Conservation (phyloP, 2,797 vertebrate genomes). For the Astyanax mexicanus region DNA sequence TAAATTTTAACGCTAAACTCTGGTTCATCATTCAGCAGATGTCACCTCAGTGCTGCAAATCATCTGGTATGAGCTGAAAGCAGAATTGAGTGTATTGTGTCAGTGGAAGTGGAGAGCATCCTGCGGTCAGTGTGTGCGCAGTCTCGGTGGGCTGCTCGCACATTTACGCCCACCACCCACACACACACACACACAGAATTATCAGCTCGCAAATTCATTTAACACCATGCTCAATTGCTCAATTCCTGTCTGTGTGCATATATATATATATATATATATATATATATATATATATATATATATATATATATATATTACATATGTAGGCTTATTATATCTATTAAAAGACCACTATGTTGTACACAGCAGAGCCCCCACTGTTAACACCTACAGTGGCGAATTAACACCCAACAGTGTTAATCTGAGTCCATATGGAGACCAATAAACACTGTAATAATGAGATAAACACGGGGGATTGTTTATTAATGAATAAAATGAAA, state of each 20-base stretch:
- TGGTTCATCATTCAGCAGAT: not conserved
- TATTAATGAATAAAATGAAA: too few relatives aligned
- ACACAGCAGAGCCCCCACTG: not conserved
- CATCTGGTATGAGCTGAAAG: not conserved
- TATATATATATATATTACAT: too few relatives aligned
- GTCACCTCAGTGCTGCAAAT: not conserved
- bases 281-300: too few relatives aligned
- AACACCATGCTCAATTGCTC: not conserved
- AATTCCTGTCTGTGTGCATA: not conserved
- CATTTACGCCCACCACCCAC: constrained; percentile 51
- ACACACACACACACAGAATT: constrained; percentile 7
- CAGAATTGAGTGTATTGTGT: not conserved
- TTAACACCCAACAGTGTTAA: not conserved
- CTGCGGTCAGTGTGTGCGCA: constrained; percentile 46
- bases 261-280: too few relatives aligned
- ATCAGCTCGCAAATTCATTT: constrained; percentile 22
- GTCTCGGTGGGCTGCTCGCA: constrained; percentile 37
- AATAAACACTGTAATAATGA: not conserved
- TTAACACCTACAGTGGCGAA: not conserved
- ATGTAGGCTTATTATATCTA: too few relatives aligned
- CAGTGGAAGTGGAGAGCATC: constrained; percentile 45
- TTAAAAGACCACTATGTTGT: not conserved
- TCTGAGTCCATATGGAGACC: not conserved
- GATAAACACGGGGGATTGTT: too few relatives aligned
- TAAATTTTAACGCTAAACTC: not conserved